Conservation (phyloP, 1,140 invertebrate genomes). For the Drosophila eugracilis region DNA sequence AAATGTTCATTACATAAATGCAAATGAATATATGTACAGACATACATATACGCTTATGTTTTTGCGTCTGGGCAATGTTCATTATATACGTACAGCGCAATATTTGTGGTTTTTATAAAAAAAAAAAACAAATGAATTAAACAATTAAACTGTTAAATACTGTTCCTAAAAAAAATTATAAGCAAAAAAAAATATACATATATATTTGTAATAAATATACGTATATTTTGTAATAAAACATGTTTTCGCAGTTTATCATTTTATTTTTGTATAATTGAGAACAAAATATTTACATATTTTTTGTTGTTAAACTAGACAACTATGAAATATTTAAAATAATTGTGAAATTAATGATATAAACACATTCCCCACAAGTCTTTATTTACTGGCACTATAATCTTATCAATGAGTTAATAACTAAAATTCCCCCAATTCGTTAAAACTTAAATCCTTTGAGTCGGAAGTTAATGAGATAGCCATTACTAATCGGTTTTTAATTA, state of each 20-base stretch:
- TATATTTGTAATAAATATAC: no score
- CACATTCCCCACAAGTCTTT: no score
- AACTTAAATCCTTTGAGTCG: slow-evolving; percentile 23
- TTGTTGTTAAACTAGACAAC: no score
- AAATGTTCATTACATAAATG: slow-evolving; percentile 4
- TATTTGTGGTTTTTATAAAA: neutral
- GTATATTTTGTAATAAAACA: no score
- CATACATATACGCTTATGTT: neutral
- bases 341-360: no score
- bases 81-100: neutral
- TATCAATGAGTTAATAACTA: neutral
- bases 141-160: neutral
- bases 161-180: no score
- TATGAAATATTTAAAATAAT: no score
- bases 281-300: no score
- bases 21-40: neutral
- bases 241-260: no score
- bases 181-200: no score
- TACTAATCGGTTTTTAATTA: no score
- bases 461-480: no score
- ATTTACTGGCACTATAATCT: neutral
- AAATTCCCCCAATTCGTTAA: slow-evolving; percentile 1
- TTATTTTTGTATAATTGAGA: neutral
- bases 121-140: neutral
- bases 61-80: neutral